Evolutionary conservation across 2,113 vertebrate species (phyloP).

Genomic region (Leptocoma aspasia): DNA sequence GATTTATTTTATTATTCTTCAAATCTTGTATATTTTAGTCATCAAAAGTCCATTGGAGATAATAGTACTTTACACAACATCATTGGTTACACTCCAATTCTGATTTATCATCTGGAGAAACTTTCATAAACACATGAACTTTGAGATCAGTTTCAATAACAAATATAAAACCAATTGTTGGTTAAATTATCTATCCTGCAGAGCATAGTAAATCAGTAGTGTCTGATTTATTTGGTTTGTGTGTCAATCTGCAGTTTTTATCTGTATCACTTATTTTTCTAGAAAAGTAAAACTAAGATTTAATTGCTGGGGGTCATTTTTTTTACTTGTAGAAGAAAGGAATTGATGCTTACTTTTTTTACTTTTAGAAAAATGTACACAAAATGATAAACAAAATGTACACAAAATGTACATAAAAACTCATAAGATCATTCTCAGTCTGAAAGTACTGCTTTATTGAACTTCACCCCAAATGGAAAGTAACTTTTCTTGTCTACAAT

Average conservation of each 20-base stretch:
- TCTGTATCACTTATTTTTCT: neutral
- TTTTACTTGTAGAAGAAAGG: neutral
- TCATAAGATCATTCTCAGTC: neutral
- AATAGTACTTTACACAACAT: neutral
- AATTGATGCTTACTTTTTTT: neutral
- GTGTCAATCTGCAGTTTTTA: neutral
- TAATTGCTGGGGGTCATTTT: neutral
- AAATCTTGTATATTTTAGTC: neutral
- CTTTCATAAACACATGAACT: neutral
- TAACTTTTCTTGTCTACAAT: neutral
- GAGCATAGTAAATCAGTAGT: neutral
- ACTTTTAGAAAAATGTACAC: neutral
- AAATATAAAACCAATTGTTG: neutral
- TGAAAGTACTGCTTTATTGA: neutral
- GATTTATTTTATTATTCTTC: neutral
- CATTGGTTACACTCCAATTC: neutral
- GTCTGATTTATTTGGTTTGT: neutral
- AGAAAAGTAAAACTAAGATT: neutral
- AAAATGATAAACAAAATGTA: neutral
- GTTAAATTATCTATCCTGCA: neutral
- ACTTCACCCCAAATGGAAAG: neutral
- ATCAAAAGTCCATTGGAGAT: neutral
- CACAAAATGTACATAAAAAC: too few species aligned
- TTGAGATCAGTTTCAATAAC: neutral
- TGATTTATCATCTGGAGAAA: neutral